These are phyloP conservation scores for Cryptoblepharus egeriae DNA, from an alignment of 2,797 vertebrate genomes.

Conservation along the genomic window DNA sequence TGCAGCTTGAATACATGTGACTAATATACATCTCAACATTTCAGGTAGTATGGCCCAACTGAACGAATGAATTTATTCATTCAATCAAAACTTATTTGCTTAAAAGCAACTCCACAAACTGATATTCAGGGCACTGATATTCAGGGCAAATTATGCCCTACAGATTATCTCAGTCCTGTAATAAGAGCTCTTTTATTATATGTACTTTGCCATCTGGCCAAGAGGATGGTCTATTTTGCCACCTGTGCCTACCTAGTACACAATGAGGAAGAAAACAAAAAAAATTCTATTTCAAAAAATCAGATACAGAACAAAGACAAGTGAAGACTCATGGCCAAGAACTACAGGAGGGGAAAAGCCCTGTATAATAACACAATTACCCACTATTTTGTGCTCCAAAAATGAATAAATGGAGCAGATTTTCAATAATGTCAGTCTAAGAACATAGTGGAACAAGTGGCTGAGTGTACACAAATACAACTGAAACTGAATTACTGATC, in stretches of 20 bases:
- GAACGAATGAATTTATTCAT: too few species aligned
- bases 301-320: neutral
- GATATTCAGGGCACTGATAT: neutral
- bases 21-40: neutral
- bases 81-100: neutral
- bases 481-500: neutral
- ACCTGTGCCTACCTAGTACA: neutral
- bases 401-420: neutral
- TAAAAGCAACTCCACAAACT: neutral
- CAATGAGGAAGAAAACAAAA: conserved; percentile 1
- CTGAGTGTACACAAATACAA: neutral
- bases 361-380: neutral
- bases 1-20: neutral
- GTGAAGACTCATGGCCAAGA: neutral
- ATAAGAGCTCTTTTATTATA: neutral
- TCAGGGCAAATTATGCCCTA: conserved; percentile 1
- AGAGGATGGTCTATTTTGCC: neutral
- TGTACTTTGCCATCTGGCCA: conserved; percentile 13
- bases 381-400: neutral
- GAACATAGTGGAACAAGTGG: neutral
- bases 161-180: conserved; percentile 22
- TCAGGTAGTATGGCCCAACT: neutral
- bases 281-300: neutral
- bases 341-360: neutral
- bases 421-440: neutral